phyloP scores from a whole-genome alignment of 2,113 vertebrate species.

The Plecotus auritus region DNA sequence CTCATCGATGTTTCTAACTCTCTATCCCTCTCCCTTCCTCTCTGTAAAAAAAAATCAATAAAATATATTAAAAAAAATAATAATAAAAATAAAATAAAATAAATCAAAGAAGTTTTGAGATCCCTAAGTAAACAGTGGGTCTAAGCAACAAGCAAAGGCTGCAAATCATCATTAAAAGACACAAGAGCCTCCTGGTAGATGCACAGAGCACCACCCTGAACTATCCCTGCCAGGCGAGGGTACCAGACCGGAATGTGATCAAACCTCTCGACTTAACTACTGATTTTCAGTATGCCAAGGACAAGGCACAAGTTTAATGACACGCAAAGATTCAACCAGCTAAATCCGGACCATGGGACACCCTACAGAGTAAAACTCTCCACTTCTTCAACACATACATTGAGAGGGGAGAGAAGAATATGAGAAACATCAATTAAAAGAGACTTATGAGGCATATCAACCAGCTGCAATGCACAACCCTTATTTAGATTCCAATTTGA shows the following conservation, averaged over 20 bases:
- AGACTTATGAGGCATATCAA: neutral
- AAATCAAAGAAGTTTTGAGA: neutral
- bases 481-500: neutral
- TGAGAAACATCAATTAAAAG: neutral
- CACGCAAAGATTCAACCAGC: neutral
- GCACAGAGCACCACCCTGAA: neutral
- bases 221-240: neutral
- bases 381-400: neutral
- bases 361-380: neutral
- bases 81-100: too few relatives aligned
- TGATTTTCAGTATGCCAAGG: neutral
- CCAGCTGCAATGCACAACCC: neutral
- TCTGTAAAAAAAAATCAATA: too few relatives aligned
- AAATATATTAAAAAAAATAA: too few relatives aligned
- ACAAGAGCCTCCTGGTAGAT: neutral
- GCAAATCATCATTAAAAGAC: neutral
- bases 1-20: too few relatives aligned
- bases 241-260: neutral
- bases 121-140: neutral
- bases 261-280: neutral
- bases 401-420: neutral
- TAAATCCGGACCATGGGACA: neutral
- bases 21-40: too few relatives aligned
- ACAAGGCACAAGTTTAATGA: neutral
- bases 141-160: neutral